Evolutionary conservation across 1,140 invertebrate genomes (phyloP), one percentile per base, ranked within the genome.

Genomic region (Limonius californicus): DNA sequence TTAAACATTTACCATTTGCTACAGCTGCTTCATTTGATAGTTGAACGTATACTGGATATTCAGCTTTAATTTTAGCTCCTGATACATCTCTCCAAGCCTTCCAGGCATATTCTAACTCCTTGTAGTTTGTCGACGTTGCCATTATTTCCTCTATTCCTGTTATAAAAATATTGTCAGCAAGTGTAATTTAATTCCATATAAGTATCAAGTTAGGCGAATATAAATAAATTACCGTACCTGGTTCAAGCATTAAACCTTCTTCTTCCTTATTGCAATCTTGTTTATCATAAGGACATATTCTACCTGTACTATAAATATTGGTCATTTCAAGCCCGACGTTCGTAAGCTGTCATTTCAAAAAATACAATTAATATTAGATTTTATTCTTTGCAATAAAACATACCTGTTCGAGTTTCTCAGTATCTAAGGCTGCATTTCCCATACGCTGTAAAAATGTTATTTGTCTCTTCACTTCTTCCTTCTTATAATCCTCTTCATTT

Each of bases 11-110:
- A 82, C 80, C 84, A 69, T 89, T 87, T 39, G 89, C 77, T 67
- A 80, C 81, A 2, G 92, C 89, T 1, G 89, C 91, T 72, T 91
- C 85, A 62, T 95, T 95, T 45, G 85, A 85, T 6, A 96, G 75
- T 21, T 84, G 77, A 0, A 94, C 86, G 69, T 90, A 91, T 65
- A 84, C 84, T 20, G 84, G 76, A 70, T 87, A 97, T 18, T 86
- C 74, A 0, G 83, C 62, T 43, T 85, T 82, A 15, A 91, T 85
- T 43, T 85, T 82, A 15, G 91, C 85, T 0, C 93, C 93, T 1
- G 86, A 84, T 9, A 77, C 81, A 30, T 85, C 82, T 61, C 92
- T 81, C 89, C 91, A 95, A 63, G 86, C 79, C 8, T 81, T 78
- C 93, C 93, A 96, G 11, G 85, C 76, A 66, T 90, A 81, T 64